A percentile compares a stretch with the other conserved stretches of the same genome.
Evolutionary conservation across 1,140 invertebrate genomes (phyloP).

Genomic region (Lepidurus arcticus): DNA sequence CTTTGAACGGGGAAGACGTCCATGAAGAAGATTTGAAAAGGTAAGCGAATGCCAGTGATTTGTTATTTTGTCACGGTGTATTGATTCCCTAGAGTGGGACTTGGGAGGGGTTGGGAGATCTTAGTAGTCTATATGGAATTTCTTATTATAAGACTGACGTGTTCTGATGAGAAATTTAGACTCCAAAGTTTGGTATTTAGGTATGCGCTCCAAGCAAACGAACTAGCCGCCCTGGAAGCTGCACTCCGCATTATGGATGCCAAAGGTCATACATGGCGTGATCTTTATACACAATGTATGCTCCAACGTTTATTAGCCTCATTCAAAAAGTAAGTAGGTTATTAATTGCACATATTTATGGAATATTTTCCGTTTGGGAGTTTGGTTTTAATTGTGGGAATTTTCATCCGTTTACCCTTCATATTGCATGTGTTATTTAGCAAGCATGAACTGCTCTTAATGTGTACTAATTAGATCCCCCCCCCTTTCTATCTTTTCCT

Average conservation of each 20-base stretch:
- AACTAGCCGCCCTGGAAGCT: conserved; percentile 55
- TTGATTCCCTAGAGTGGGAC: conserved; percentile 24
- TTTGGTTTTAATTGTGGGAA: conserved; percentile 19
- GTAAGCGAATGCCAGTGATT: conserved; percentile 44
- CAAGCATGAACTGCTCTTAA: conserved; percentile 9
- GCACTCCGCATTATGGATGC: conserved; percentile 52
- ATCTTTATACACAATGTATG: conserved; percentile 74
- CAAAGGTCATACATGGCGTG: conserved; percentile 68
- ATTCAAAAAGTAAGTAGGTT: conserved; percentile 44
- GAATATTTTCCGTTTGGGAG: neutral
- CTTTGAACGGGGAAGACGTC: conserved; percentile 52
- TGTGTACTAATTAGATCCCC: neutral
- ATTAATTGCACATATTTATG: conserved; percentile 16
- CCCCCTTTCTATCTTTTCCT: neutral
- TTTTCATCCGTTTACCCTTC: neutral
- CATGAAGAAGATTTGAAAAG: conserved; percentile 56
- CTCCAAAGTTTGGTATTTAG: conserved; percentile 24
- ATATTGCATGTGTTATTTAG: neutral
- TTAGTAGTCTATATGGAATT: conserved; percentile 16
- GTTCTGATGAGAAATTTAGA: conserved; percentile 49
- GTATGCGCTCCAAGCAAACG: conserved; percentile 61
- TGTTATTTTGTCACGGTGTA: neutral
- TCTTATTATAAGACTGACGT: conserved; percentile 29
- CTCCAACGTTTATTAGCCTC: conserved; percentile 67
- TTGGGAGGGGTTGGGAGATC: conserved; percentile 3